These are phyloP conservation scores for Rhyacichthys aspro DNA, from an alignment of 2,797 vertebrate species.

Conservation along the genomic window DNA sequence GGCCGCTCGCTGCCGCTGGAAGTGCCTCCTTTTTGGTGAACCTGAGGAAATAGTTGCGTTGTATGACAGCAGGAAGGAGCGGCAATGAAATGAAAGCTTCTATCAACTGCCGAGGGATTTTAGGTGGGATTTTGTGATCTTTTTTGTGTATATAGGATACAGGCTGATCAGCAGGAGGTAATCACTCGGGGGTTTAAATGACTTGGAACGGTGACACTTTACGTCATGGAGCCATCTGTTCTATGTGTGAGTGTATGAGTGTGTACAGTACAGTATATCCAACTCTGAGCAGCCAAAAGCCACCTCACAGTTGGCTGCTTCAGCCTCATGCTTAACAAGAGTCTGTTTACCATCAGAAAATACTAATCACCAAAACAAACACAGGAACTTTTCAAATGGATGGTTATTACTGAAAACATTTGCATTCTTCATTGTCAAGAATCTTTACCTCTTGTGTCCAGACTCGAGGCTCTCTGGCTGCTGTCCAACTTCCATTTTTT, in stretches of 20 bases:
- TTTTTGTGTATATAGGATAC: constrained; percentile 32
- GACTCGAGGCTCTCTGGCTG: constrained; percentile 92
- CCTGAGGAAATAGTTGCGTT: constrained; percentile 70
- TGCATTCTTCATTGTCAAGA: constrained; percentile 8
- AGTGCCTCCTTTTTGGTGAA: constrained; percentile 94
- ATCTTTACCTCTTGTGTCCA: constrained; percentile 93
- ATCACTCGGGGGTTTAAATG: constrained; percentile 58
- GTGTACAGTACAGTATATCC: constrained; percentile 44
- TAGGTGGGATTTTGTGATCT: constrained; percentile 32
- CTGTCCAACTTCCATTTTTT: constrained; percentile 97
- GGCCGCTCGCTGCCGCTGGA: constrained; percentile 94
- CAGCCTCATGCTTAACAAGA: constrained; percentile 41
- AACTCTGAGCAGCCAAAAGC: constrained; percentile 48
- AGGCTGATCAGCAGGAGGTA: constrained; percentile 43
- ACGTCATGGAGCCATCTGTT: constrained; percentile 80
- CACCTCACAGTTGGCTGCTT: constrained; percentile 63
- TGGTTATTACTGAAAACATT: constrained; percentile 3
- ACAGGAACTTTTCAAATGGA: background rate
- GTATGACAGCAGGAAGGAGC: constrained; percentile 15
- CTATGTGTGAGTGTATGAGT: constrained; percentile 37
- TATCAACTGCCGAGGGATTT: constrained; percentile 32
- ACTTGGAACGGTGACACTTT: constrained; percentile 66
- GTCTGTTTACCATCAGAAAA: constrained; percentile 49
- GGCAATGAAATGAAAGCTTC: constrained; percentile 35
- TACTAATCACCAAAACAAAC: constrained; percentile 22